Base-by-base conservation (phyloP, 2,113 vertebrate species). In the Eonycteris spelaea region DNA sequence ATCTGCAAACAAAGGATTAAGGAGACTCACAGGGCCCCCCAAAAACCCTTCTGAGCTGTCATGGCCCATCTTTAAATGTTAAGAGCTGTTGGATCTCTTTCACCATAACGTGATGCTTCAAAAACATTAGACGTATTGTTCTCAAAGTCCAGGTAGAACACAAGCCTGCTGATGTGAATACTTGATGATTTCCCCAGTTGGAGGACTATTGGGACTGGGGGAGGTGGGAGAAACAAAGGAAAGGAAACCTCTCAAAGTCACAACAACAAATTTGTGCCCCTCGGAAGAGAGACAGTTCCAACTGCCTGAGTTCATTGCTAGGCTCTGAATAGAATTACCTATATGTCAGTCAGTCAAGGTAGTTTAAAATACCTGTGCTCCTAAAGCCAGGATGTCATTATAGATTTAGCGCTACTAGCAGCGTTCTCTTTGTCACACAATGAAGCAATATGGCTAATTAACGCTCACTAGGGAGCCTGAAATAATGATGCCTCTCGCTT, bases 391-490 rank as follows among this genome's bases (percentile, higher is more conserved):
- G 89, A 95, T 98, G 98, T 98, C 98, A 98, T 98, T 98, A 98
- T 67, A 98, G 98, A 98, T 98, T 98, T 99, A 98, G 96, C 98
- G 96, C 96, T 97, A 98, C 96, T 90, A 98, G 98, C 98, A 97
- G 95, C 33, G 87, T 98, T 98, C 98, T 97, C 97, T 99, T 98
- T 98, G 98, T 98, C 98, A 98, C 98, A 98, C 98, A 98, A 98
- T 98, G 98, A 98, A 98, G 98, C 97, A 98, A 98, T 99, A 98
- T 98, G 98, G 98, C 97, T 99, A 99, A 99, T 99, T 99, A 99
- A 98, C 97, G 95, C 98, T 99, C 98, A 97, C 98, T 98, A 77
- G 98, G 98, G 98, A 99, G 98, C 95, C 98, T 97, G 98, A 98
- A 98, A 99, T 99, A 99, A 99, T 98, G 98, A 98, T 98, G 96